Conservation (phyloP, 2,888 invertebrate species). For the Pammene aurita region DNA sequence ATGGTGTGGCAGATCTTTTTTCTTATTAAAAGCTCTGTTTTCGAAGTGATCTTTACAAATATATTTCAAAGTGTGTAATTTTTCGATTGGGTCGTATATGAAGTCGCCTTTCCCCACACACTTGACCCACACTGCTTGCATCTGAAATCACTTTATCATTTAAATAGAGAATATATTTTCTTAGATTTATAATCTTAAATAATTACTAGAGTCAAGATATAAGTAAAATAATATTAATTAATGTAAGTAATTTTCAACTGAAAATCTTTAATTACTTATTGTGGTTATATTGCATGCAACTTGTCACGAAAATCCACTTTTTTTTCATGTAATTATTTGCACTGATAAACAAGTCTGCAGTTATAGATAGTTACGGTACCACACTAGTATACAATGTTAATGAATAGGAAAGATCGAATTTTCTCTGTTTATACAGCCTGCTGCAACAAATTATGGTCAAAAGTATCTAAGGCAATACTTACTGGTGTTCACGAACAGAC, state of each 20-base stretch:
- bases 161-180: background rate
- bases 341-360: too few species aligned
- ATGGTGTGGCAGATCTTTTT: background rate
- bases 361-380: too few species aligned
- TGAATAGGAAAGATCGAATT: background rate
- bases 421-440: background rate
- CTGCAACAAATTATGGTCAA: background rate
- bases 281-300: too few species aligned
- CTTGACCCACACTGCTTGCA: slow-evolving; percentile 9
- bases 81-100: background rate
- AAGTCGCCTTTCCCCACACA: slow-evolving; percentile 5
- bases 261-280: too few species aligned
- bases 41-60: background rate
- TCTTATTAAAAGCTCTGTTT: background rate
- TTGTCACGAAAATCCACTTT: too few species aligned
- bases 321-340: too few species aligned
- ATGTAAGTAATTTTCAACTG: too few species aligned
- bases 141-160: background rate
- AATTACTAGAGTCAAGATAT: too few species aligned
- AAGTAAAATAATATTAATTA: too few species aligned
- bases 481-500: slow-evolving; percentile 5
- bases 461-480: slow-evolving; percentile 2
- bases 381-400: background rate
- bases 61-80: slow-evolving; percentile 1
- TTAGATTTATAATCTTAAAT: too few species aligned